phyloP scores from a whole-genome alignment of 2,797 vertebrate genomes.

The Pipistrellus pipistrellus region DNA sequence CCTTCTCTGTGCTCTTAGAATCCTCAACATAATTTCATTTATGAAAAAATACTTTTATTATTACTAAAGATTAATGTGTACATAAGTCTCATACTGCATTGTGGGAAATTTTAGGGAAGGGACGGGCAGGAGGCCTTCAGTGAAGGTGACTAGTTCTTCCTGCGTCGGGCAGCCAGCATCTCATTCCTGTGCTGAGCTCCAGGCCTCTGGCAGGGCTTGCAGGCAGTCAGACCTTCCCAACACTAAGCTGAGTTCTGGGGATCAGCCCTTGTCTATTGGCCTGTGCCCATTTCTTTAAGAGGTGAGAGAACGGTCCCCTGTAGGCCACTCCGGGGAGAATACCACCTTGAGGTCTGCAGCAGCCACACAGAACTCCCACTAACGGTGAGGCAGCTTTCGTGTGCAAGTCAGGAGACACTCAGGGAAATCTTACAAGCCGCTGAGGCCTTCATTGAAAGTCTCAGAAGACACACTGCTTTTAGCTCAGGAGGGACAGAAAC shows the following conservation, averaged over 20 bases:
- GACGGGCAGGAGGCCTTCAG: background rate
- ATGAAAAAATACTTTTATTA: background rate
- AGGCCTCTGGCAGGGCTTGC: background rate
- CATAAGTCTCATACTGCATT: background rate
- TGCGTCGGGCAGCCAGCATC: fast-evolving
- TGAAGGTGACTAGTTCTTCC: background rate
- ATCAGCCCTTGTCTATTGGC: background rate
- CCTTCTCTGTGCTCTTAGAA: background rate
- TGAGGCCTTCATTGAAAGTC: conserved; percentile 39
- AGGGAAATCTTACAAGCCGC: background rate
- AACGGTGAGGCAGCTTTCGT: background rate
- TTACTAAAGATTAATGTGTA: background rate
- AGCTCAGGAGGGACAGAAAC: background rate
- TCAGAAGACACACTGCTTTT: background rate
- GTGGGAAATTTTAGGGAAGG: background rate
- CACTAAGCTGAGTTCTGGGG: background rate
- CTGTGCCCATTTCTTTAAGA: background rate
- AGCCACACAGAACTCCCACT: fast-evolving
- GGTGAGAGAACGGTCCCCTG: background rate
- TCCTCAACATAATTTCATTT: background rate
- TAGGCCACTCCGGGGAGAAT: background rate
- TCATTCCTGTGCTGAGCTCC: fast-evolving
- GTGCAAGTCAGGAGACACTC: background rate
- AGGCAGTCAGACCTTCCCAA: background rate
- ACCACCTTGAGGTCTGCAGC: background rate